Evolutionary conservation across 2,888 invertebrate species (phyloP).

Genomic region (Melikaiella ostensackeni): DNA sequence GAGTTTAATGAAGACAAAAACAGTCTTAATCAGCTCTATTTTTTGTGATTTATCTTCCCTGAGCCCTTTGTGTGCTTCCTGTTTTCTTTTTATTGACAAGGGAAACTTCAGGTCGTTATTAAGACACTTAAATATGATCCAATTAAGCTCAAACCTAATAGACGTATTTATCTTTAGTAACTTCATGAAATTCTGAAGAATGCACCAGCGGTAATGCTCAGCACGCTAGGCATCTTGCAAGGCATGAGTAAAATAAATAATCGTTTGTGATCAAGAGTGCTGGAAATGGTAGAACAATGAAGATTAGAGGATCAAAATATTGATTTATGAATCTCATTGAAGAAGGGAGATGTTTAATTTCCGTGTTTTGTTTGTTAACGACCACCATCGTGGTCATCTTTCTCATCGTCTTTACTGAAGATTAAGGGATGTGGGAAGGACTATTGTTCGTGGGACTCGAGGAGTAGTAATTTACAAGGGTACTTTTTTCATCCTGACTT

Average conservation of each 20-base stretch:
- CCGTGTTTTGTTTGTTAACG: conserved; percentile 36
- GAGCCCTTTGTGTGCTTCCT: too few species aligned
- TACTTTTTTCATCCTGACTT: conserved; percentile 53
- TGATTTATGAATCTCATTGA: conserved; percentile 34
- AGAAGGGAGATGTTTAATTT: conserved; percentile 3
- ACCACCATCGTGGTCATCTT: conserved; percentile 38
- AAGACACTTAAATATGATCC: too few species aligned
- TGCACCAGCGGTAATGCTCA: not conserved
- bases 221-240: not conserved
- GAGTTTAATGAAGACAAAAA: too few species aligned
- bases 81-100: too few species aligned
- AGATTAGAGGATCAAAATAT: conserved; percentile 1
- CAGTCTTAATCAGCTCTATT: too few species aligned
- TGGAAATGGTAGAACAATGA: conserved; percentile 2
- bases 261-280: not conserved
- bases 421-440: conserved; percentile 43
- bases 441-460: conserved; percentile 61
- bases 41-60: too few species aligned
- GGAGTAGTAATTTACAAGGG: conserved; percentile 64
- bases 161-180: too few species aligned
- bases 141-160: too few species aligned
- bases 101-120: too few species aligned
- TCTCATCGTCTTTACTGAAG: conserved; percentile 35
- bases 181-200: not conserved
- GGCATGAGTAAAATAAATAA: not conserved